phyloP scores from a whole-genome alignment of 2,888 invertebrate species.

The Pteria penguin region DNA sequence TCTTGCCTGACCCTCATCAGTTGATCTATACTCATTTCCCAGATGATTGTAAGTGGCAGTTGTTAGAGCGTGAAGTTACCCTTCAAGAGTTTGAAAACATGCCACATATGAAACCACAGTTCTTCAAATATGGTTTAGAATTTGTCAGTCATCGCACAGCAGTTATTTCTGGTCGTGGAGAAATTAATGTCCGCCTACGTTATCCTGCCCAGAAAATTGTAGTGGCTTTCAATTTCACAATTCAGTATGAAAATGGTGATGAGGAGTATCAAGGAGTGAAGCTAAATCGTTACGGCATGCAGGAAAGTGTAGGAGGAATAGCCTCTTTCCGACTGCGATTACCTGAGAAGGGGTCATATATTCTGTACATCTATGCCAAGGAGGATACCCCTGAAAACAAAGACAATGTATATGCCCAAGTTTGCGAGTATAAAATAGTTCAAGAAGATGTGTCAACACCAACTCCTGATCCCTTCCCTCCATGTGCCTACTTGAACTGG shows the following conservation, averaged over 20 bases:
- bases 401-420: slow-evolving; percentile 79
- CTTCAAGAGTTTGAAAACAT: slow-evolving; percentile 80
- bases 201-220: slow-evolving; percentile 75
- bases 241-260: slow-evolving; percentile 76
- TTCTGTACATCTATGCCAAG: slow-evolving; percentile 79
- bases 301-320: slow-evolving; percentile 78
- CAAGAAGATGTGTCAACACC: slow-evolving; percentile 66
- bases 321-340: slow-evolving; percentile 79
- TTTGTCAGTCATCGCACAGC: slow-evolving; percentile 79
- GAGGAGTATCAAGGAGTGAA: slow-evolving; percentile 75
- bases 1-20: slow-evolving; percentile 79
- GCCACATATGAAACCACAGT: slow-evolving; percentile 80
- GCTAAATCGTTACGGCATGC: slow-evolving; percentile 77
- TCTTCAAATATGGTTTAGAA: slow-evolving; percentile 80
- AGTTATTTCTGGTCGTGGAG: slow-evolving; percentile 76
- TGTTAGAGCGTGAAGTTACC: slow-evolving; percentile 74
- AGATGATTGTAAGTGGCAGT: slow-evolving; percentile 79
- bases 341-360: slow-evolving; percentile 77
- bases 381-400: slow-evolving; percentile 77
- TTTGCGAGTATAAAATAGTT: slow-evolving; percentile 79
- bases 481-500: slow-evolving; percentile 79
- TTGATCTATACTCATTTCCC: slow-evolving; percentile 80
- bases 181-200: slow-evolving; percentile 76
- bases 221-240: slow-evolving; percentile 79
- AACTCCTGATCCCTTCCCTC: slow-evolving; percentile 77